These are phyloP conservation scores for Rhopilema esculentum DNA, from an alignment of 30 jellyfish, hydroid and myxozoan species.

Conservation along the genomic window DNA sequence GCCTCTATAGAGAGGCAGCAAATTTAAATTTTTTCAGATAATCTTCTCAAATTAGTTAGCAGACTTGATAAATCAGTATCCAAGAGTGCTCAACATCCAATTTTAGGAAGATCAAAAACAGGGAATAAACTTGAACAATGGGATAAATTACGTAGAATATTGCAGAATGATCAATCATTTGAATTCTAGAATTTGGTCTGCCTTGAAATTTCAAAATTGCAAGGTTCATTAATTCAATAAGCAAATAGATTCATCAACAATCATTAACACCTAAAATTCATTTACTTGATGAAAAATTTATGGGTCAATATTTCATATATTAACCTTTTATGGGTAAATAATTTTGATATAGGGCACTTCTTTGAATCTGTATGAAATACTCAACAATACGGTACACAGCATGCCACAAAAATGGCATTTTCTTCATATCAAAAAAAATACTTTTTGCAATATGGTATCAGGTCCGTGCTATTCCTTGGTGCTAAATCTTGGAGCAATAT, in stretches of 20 bases:
- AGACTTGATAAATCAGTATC: not conserved
- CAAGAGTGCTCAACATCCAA: not conserved
- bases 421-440: too few relatives aligned
- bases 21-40: not conserved
- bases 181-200: not conserved
- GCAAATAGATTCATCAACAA: not conserved
- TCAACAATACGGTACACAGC: not conserved
- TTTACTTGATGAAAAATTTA: not conserved
- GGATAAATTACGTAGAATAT: not conserved
- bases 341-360: too few relatives aligned
- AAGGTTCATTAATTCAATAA: not conserved
- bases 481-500: not conserved
- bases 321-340: too few relatives aligned
- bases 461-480: not conserved
- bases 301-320: not conserved
- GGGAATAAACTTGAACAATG: not conserved
- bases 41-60: not conserved
- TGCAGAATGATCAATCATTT: not conserved
- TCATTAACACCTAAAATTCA: not conserved
- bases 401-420: not conserved
- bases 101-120: not conserved
- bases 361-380: not conserved
- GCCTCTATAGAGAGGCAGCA: slow-evolving; percentile 4
- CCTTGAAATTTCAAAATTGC: not conserved
- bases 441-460: not conserved